These are phyloP conservation scores for Drosophila triauraria DNA, from an alignment of 1,140 invertebrate species.

Conservation along the genomic window DNA sequence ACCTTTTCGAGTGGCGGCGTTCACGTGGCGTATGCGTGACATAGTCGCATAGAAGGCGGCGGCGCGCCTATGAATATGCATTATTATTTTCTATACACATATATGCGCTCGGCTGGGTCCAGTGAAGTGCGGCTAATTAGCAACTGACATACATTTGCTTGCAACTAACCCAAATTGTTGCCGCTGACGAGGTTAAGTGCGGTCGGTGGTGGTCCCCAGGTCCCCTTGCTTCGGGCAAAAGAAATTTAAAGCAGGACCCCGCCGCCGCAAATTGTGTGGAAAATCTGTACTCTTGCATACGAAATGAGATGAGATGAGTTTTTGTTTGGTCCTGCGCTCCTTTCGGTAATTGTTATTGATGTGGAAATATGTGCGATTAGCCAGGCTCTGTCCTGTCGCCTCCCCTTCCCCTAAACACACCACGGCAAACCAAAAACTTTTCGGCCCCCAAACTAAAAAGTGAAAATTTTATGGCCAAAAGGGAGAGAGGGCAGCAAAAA, in stretches of 20 bases:
- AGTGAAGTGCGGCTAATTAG: constrained; percentile 68
- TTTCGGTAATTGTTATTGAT: constrained; percentile 72
- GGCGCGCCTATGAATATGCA: constrained; percentile 63
- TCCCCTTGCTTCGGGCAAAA: constrained; percentile 2
- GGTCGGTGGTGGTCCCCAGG: background rate
- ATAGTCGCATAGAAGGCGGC: constrained; percentile 47
- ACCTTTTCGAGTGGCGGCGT: constrained; percentile 46
- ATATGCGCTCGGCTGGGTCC: constrained; percentile 9
- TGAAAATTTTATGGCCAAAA: constrained; percentile 65
- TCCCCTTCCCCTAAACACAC: background rate
- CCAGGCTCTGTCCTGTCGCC: constrained; percentile 12
- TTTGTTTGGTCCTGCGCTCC: constrained; percentile 33
- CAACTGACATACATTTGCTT: constrained; percentile 67
- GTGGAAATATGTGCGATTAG: constrained; percentile 73
- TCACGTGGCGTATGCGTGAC: constrained; percentile 67
- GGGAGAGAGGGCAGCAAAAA: background rate
- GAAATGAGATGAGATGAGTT: constrained; percentile 58
- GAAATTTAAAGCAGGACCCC: constrained; percentile 36
- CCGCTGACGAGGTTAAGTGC: constrained; percentile 52
- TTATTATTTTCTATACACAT: constrained; percentile 57
- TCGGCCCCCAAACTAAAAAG: constrained; percentile 61
- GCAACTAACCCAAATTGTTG: constrained; percentile 45
- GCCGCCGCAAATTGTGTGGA: constrained; percentile 59
- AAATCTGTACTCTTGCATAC: constrained; percentile 54
- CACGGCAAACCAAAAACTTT: constrained; percentile 44